Conservation (phyloP, 2,797 vertebrate species). For the Pelodytes ibericus region DNA sequence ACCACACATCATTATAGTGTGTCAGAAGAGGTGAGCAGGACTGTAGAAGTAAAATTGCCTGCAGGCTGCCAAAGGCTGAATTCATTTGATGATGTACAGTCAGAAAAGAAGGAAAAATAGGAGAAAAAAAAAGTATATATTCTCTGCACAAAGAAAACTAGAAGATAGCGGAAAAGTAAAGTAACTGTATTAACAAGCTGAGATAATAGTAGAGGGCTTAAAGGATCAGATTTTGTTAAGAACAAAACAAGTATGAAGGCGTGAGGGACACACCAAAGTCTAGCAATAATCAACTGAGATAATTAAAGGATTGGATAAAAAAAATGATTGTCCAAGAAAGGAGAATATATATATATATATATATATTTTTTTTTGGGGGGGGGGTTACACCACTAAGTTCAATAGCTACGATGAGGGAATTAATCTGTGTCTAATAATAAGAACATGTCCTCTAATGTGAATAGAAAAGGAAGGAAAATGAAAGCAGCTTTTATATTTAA, state of each 20-base stretch:
- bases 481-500: too few species aligned
- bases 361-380: too few species aligned
- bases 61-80: slow-evolving; percentile 37
- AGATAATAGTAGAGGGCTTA: background rate
- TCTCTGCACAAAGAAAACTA: slow-evolving; percentile 18
- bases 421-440: background rate
- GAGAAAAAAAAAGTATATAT: background rate
- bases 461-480: too few species aligned
- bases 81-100: slow-evolving; percentile 40
- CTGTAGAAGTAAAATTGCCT: slow-evolving; percentile 42
- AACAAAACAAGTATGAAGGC: slow-evolving; percentile 10
- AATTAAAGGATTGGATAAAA: background rate
- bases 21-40: slow-evolving; percentile 32
- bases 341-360: too few species aligned
- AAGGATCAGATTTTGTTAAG: slow-evolving; percentile 7
- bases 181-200: slow-evolving; percentile 19
- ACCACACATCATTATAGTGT: slow-evolving; percentile 35
- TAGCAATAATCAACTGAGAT: slow-evolving; percentile 9
- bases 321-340: background rate
- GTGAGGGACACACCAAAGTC: background rate
- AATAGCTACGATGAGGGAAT: too few species aligned
- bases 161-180: slow-evolving; percentile 17
- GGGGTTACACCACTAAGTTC: too few species aligned
- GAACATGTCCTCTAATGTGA: too few species aligned
- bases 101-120: slow-evolving; percentile 13